phyloP scores from a whole-genome alignment of 2,113 vertebrate species.

The Tragelaphus strepsiceros region DNA sequence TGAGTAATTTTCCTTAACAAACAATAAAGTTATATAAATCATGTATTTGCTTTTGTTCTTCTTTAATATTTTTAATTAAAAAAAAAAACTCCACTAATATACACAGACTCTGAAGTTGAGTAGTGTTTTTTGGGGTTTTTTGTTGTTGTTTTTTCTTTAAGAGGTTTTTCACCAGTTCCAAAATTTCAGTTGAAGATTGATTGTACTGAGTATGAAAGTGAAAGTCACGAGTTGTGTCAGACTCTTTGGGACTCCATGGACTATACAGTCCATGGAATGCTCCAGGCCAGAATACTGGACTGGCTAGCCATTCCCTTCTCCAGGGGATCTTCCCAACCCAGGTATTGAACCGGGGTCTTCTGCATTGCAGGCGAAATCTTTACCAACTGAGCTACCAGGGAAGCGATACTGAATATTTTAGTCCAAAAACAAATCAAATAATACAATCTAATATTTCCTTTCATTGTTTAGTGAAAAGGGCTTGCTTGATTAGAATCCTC shows the following conservation, averaged over 20 bases:
- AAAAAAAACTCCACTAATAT: neutral
- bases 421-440: neutral
- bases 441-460: neutral
- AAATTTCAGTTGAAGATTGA: neutral
- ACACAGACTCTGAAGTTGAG: neutral
- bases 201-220: neutral
- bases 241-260: neutral
- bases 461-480: neutral
- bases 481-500: neutral
- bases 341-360: neutral
- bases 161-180: neutral
- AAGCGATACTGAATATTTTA: neutral
- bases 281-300: neutral
- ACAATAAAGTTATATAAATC: neutral
- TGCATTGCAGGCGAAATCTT: neutral
- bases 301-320: neutral
- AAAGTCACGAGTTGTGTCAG: neutral
- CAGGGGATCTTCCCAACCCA: neutral
- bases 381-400: too few relatives aligned
- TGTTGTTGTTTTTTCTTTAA: neutral
- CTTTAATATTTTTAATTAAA: neutral
- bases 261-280: neutral
- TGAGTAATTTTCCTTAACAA: neutral
- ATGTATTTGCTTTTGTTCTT: neutral
- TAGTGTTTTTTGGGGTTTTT: rapidly evolving